Percentiles rank a stretch among this genome's conserved stretches.
Evolutionary conservation across 2,797 vertebrate genomes (phyloP).

Genomic region (Acanthornis magna): DNA sequence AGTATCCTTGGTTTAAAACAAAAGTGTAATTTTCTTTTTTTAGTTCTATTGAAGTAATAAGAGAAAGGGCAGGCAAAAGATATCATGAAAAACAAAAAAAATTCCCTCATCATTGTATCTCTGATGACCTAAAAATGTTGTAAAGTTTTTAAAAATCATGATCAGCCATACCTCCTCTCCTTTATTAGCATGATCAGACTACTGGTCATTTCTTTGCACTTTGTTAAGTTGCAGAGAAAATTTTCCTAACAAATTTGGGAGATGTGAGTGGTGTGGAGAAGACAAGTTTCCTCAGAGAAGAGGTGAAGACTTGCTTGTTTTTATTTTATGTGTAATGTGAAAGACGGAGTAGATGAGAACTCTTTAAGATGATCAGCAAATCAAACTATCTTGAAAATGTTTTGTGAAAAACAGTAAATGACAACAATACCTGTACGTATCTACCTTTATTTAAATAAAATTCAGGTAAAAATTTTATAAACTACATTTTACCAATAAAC

Average conservation of each 20-base stretch:
- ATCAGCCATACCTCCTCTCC: not conserved
- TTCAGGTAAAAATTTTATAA: not conserved
- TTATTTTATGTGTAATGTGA: not conserved
- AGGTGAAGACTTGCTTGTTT: not conserved
- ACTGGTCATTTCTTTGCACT: not conserved
- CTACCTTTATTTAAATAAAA: not conserved
- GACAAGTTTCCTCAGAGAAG: not conserved
- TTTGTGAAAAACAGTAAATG: not conserved
- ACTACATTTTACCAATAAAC: not conserved
- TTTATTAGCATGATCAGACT: not conserved
- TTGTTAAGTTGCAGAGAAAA: not conserved
- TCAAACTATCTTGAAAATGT: not conserved
- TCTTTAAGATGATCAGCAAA: not conserved
- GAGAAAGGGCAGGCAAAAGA: not conserved
- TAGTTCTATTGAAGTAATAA: not conserved
- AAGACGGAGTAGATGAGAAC: not conserved
- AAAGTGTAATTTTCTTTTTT: not conserved
- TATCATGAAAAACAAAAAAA: not conserved
- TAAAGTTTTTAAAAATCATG: rapidly evolving
- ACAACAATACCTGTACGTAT: not conserved
- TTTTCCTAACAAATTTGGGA: not conserved
- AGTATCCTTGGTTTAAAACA: not conserved
- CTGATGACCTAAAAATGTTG: not conserved
- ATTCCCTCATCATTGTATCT: not conserved
- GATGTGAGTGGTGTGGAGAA: not conserved